A percentile compares a stretch with the other conserved stretches of the same genome.
These are phyloP conservation scores for Trichechus manatus DNA, from an alignment of 2,113 vertebrate genomes.

Conservation along the genomic window DNA sequence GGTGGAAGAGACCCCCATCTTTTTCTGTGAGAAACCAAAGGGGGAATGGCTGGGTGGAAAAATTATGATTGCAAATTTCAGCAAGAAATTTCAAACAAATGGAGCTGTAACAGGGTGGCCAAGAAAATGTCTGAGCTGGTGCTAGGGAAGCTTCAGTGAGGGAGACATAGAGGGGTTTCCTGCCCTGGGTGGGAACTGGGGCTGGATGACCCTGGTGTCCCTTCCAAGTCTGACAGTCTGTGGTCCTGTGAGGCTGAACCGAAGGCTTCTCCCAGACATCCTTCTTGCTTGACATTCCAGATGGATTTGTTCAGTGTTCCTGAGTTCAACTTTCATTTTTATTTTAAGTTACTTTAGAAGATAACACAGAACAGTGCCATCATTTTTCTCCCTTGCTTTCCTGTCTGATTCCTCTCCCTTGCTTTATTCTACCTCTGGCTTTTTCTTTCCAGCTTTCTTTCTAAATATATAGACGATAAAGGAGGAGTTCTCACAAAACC, in stretches of 20 bases:
- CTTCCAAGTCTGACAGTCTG: neutral
- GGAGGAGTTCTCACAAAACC: neutral
- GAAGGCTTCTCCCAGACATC: constrained; percentile 59
- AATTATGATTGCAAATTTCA: neutral
- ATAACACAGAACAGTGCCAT: constrained; percentile 33
- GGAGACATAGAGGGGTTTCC: neutral
- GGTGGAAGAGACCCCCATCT: neutral
- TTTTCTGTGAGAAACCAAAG: neutral
- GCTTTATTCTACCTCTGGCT: constrained; percentile 82
- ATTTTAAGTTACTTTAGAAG: constrained; percentile 79
- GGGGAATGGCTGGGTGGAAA: neutral
- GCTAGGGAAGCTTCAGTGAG: neutral
- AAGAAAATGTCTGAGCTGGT: neutral
- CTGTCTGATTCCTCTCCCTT: constrained; percentile 66
- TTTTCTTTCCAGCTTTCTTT: constrained; percentile 10
- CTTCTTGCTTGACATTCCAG: constrained; percentile 61
- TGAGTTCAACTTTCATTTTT: constrained; percentile 62
- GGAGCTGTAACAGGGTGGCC: neutral
- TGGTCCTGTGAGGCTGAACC: neutral
- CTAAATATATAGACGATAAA: constrained; percentile 70
- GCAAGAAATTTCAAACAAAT: neutral
- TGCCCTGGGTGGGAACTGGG: neutral
- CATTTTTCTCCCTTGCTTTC: constrained; percentile 65
- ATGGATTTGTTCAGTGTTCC: constrained; percentile 68
- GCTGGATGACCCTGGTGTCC: neutral